These are phyloP conservation scores for Orchesella flavescens DNA, from an alignment of 2,888 invertebrate species.

Conservation along the genomic window DNA sequence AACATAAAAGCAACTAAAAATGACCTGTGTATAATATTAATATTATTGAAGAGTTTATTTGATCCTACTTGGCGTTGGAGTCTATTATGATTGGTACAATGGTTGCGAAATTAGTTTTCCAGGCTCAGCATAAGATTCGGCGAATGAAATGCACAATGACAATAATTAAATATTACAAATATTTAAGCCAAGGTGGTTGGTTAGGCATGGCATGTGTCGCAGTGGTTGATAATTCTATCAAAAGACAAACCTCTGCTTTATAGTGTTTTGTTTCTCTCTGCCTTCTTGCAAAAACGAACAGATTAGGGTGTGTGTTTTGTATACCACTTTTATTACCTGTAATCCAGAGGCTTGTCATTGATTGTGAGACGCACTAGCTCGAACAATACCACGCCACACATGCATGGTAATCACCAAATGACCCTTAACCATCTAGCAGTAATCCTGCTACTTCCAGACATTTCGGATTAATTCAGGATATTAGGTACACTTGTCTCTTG, in stretches of 20 bases:
- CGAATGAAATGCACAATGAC: background rate
- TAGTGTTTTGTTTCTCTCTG: background rate
- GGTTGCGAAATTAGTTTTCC: background rate
- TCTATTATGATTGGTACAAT: background rate
- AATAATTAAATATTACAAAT: background rate
- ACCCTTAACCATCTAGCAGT: background rate
- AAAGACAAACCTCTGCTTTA: constrained; percentile 35
- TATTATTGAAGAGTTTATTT: too few species aligned
- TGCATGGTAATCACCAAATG: background rate
- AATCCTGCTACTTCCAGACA: background rate
- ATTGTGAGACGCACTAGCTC: too few species aligned
- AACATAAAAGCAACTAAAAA: too few species aligned
- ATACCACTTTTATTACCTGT: background rate
- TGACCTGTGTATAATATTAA: too few species aligned
- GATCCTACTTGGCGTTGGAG: too few species aligned
- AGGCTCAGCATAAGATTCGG: background rate
- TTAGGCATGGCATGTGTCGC: background rate
- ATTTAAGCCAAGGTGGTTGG: constrained; percentile 28
- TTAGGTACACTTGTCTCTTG: background rate
- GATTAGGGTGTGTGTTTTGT: constrained; percentile 45
- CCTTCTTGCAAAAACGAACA: background rate
- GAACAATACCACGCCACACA: too few species aligned
- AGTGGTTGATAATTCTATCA: background rate
- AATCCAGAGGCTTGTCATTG: constrained; percentile 27
- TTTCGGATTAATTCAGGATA: background rate